Base-by-base conservation (phyloP, 2,113 vertebrate species). In the Phrynocephalus versicolor region DNA sequence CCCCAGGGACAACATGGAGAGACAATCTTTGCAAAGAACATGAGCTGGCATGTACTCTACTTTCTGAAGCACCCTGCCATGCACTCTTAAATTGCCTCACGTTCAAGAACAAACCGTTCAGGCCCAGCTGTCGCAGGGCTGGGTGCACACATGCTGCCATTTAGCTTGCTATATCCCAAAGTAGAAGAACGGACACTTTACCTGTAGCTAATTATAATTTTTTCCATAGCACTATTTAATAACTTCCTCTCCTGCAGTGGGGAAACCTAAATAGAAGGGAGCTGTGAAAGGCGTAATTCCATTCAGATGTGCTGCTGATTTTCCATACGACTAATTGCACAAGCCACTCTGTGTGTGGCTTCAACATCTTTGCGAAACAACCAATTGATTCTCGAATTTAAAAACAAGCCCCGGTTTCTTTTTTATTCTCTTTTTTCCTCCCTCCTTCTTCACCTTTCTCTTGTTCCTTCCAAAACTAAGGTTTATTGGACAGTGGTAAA, bases 141-240 rank as follows among this genome's bases (percentile, higher is more conserved):
- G 60, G 41, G 3, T 65, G 7, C 62, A 0, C 0, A 0, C 45
- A 1, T 37, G 51, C 14, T 85, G 76, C n/a, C 39, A 2, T 62
- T 85, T 14, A 80, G 37, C 79, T n/a, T 51, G n/a, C 39, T 35
- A n/a, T 72, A 73, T 80, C 57, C 57, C 62, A 67, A 51, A 79
- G n/a, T 62, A 64, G 65, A 60, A 73, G n/a, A 64, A 79, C 45
- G 2, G 5, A 45, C 0, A 2, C 23, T 69, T 85, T 23, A 81
- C n/a, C 78, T 79, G 80, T 30, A 93, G 72, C 33, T 51, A 81
- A 87, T 64, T 83, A 6, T 8, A 18, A 67, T 86, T 85, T 85
- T n/a, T 91, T 82, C 89, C 58, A 6, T 7, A 62, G 37, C 1
- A 27, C 15, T 65, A 3, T 82, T 90, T 84, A 88, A 76, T 74